These are phyloP conservation scores for Branchinecta lindahli DNA, from an alignment of 1,140 invertebrate species.

Conservation along the genomic window DNA sequence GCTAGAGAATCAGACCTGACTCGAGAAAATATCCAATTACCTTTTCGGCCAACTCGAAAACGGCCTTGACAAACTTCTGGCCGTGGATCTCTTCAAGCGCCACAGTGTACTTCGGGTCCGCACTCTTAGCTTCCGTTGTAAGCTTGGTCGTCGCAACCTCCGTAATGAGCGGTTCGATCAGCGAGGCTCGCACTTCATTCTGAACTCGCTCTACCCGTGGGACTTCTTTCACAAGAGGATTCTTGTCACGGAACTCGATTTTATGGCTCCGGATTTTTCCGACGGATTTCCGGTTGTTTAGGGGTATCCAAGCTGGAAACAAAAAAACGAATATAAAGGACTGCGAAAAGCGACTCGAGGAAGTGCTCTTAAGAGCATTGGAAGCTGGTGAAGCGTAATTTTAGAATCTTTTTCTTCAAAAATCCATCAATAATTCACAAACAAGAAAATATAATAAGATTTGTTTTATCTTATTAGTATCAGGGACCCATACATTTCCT, in stretches of 20 bases:
- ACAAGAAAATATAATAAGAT: too few species aligned
- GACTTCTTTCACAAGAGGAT: background rate
- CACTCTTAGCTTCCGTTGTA: background rate
- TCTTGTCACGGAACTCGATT: background rate
- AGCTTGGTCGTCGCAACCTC: background rate
- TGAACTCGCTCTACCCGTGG: background rate
- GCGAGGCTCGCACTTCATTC: background rate
- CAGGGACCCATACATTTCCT: too few species aligned
- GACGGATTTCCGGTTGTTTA: background rate
- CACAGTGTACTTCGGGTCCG: background rate
- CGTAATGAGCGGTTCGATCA: background rate
- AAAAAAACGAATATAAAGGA: background rate
- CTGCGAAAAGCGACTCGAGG: too few species aligned
- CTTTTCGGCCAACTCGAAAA: background rate
- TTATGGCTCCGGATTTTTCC: background rate
- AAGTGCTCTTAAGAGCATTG: too few species aligned
- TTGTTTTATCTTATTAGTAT: too few species aligned
- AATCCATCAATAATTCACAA: too few species aligned
- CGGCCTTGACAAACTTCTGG: background rate
- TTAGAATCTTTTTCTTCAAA: too few species aligned
- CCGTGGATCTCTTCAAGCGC: background rate
- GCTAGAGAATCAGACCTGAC: too few species aligned
- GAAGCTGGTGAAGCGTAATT: too few species aligned
- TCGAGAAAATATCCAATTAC: background rate
- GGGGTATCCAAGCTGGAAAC: background rate